Evolutionary conservation across 2,888 invertebrate genomes (phyloP).

Genomic region (Aspidiotus rigidus): DNA sequence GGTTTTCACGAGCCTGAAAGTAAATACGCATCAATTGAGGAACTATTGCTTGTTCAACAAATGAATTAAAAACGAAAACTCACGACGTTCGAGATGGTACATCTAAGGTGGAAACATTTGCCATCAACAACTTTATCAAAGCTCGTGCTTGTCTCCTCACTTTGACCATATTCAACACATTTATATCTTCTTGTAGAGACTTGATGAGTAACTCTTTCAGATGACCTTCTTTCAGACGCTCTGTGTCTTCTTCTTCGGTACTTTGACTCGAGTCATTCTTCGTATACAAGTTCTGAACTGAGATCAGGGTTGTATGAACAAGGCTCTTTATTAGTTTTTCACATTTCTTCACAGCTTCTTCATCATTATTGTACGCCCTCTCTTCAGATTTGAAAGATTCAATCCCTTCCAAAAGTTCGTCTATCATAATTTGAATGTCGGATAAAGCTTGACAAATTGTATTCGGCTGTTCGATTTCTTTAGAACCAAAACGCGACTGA

Average conservation of each 20-base stretch:
- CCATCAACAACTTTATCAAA: conserved; percentile 7
- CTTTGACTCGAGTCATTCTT: conserved; percentile 41
- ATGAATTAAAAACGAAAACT: not conserved
- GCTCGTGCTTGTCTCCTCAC: conserved; percentile 39
- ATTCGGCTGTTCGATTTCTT: conserved; percentile 9
- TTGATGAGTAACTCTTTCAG: conserved; percentile 57
- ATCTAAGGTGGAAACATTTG: not conserved
- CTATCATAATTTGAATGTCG: not conserved
- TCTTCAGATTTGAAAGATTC: conserved; percentile 38
- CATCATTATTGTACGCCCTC: conserved; percentile 32
- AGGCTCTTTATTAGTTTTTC: conserved; percentile 47
- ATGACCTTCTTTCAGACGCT: conserved; percentile 52
- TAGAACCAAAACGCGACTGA: not conserved
- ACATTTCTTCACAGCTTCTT: conserved; percentile 40
- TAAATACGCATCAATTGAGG: conserved; percentile 17
- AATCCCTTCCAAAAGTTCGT: not conserved
- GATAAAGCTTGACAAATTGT: not conserved
- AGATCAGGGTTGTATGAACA: conserved; percentile 44
- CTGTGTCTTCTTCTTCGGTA: conserved; percentile 42
- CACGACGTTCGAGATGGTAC: not conserved
- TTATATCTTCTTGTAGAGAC: conserved; percentile 54
- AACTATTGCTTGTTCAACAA: not conserved
- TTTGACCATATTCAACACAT: conserved; percentile 49
- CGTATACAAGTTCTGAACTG: conserved; percentile 54
- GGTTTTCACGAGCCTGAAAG: conserved; percentile 45